Percentiles rank a stretch among this genome's conserved stretches.
phyloP scores from a whole-genome alignment of 2,113 vertebrate genomes.

The Toxotes jaculatrix region DNA sequence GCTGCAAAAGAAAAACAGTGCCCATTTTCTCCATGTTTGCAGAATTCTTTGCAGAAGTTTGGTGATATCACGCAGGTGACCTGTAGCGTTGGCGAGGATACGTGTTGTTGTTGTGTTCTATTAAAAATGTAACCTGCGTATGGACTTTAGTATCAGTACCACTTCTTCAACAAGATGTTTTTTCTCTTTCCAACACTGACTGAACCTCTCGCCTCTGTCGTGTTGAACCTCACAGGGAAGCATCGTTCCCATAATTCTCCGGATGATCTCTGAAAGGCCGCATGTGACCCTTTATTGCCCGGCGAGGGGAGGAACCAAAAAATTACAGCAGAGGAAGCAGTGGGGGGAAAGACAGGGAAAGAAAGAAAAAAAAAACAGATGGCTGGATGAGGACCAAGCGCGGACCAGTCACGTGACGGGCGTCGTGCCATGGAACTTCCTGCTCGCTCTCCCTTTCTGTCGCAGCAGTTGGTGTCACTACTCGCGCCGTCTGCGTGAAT shows the following conservation, averaged over 20 bases:
- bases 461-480: slow-evolving; percentile 82
- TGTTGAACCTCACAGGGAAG: not conserved
- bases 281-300: not conserved
- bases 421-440: slow-evolving; percentile 79
- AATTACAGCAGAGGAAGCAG: not conserved
- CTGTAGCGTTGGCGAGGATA: too few relatives aligned
- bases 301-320: slow-evolving; percentile 7
- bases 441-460: slow-evolving; percentile 74
- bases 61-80: too few relatives aligned
- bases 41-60: too few relatives aligned
- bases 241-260: not conserved
- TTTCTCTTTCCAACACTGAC: not conserved
- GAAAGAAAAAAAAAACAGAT: slow-evolving; percentile 68
- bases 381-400: slow-evolving; percentile 71
- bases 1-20: too few relatives aligned
- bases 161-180: not conserved
- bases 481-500: slow-evolving; percentile 80
- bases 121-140: too few relatives aligned
- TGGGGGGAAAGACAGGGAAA: slow-evolving; percentile 6
- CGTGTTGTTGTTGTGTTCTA: too few relatives aligned
- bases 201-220: not conserved
- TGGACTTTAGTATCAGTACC: too few relatives aligned
- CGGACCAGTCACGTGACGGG: slow-evolving; percentile 78
- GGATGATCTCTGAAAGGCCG: not conserved
- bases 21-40: too few relatives aligned